phyloP scores from a whole-genome alignment of 2,797 vertebrate genomes.

The Vultur gryphus region DNA sequence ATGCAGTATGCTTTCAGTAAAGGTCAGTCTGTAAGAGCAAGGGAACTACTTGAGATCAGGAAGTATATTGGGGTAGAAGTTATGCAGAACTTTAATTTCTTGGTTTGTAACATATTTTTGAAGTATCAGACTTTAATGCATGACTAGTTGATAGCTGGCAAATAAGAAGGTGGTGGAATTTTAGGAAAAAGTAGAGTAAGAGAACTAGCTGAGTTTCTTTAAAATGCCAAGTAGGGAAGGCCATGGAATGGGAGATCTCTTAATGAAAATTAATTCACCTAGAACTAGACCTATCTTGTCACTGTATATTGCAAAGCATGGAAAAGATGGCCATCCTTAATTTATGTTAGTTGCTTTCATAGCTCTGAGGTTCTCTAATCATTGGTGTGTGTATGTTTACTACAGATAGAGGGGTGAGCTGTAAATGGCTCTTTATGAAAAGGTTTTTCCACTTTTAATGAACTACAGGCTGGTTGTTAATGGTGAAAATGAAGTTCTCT shows the following conservation, averaged over 20 bases:
- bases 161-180: background rate
- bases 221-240: background rate
- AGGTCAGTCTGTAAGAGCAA: background rate
- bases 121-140: background rate
- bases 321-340: background rate
- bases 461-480: background rate
- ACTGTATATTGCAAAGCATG: background rate
- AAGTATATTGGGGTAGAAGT: background rate
- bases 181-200: background rate
- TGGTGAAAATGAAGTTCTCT: background rate
- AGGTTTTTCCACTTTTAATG: background rate
- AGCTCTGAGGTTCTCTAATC: background rate
- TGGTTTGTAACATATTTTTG: background rate
- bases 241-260: background rate
- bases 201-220: background rate
- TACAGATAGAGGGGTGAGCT: background rate
- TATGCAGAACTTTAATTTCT: background rate
- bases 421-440: background rate
- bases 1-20: background rate
- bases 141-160: background rate
- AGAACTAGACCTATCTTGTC: background rate
- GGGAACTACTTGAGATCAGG: background rate
- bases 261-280: background rate
- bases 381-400: background rate
- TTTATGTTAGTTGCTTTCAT: background rate